A percentile compares a stretch with the other conserved stretches of the same genome.
phyloP scores from a whole-genome alignment of 2,888 invertebrate species.

The Diloba caeruleocephala region DNA sequence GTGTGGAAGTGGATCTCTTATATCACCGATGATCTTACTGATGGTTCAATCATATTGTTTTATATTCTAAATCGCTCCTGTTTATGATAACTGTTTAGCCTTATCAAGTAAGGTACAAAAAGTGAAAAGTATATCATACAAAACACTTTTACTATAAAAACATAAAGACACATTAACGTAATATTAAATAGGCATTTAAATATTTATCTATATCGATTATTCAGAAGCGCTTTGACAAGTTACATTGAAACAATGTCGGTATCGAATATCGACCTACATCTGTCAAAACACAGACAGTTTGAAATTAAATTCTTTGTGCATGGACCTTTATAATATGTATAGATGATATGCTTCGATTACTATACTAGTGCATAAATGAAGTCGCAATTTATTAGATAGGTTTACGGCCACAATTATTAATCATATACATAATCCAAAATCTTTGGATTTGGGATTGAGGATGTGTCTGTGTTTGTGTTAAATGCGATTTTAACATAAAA shows the following conservation, averaged over 20 bases:
- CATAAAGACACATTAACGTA: constrained; percentile 7
- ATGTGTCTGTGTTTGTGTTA: too few relatives aligned
- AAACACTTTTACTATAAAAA: not conserved
- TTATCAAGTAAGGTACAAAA: too few relatives aligned
- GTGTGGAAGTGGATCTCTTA: too few relatives aligned
- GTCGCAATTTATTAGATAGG: not conserved
- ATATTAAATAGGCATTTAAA: constrained; percentile 28
- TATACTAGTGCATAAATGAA: not conserved
- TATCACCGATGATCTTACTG: too few relatives aligned
- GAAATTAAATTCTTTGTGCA: constrained; percentile 56
- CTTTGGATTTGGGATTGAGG: too few relatives aligned
- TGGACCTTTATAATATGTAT: constrained; percentile 72
- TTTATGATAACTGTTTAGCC: too few relatives aligned
- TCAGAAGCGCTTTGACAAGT: constrained; percentile 59
- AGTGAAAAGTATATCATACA: not conserved
- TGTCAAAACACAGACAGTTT: constrained; percentile 61
- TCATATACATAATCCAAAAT: too few relatives aligned
- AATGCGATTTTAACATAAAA: too few relatives aligned
- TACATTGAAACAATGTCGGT: constrained; percentile 66
- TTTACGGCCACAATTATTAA: too few relatives aligned
- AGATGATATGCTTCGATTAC: constrained; percentile 68
- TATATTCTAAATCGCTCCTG: too few relatives aligned
- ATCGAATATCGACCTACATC: constrained; percentile 67
- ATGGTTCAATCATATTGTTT: too few relatives aligned
- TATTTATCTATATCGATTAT: constrained; percentile 33